Evolutionary conservation across 2,888 invertebrate species (phyloP), one percentile per base, ranked within the genome.

Genomic region (Thera britannica): DNA sequence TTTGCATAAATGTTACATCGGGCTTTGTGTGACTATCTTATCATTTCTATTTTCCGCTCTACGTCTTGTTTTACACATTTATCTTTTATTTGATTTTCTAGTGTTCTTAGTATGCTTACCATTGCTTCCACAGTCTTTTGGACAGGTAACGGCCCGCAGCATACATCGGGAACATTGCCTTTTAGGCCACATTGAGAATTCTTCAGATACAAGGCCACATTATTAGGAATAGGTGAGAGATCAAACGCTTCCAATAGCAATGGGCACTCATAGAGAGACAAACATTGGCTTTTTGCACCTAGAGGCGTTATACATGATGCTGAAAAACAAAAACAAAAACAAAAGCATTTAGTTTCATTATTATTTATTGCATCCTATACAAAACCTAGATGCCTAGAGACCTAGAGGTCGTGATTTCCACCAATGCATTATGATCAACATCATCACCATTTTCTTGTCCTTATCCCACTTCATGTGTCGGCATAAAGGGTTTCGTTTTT

Each of bases 181-280:
- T 89, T 84, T 73, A 94, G 94, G 0, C 95, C 95, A 72, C 95
- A 95, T 68, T 94, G 94, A 0, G 95, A 95, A 67, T 86, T 81
- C 56, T 90, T 87, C 36, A 95, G 80, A 74, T 92, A 95, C 11
- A 77, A 86, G 2, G 88, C 79, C 0, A 92, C 78, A 1, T 80
- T 73, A 6, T 76, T 80, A 0, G 87, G 82, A 0, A 95, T 73
- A 0, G 93, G 90, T 3, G 84, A 76, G 67, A 90, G 88, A 6
- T 92, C 81, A 68, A 94, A 89, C 0, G 90, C 94, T 3, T 83
- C 63, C 23, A 92, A 71, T 0, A 95, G 78, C 0, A 75, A 58
- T 7, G 79, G 78, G 68, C 95, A 95, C 1, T 93, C 80, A 75
- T 94, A 93, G 0, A 95, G 83, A 0, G 92, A 90, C 2, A 94